Base-by-base conservation (phyloP, 2,888 invertebrate genomes). In the Chromoteleia sp. region DNA sequence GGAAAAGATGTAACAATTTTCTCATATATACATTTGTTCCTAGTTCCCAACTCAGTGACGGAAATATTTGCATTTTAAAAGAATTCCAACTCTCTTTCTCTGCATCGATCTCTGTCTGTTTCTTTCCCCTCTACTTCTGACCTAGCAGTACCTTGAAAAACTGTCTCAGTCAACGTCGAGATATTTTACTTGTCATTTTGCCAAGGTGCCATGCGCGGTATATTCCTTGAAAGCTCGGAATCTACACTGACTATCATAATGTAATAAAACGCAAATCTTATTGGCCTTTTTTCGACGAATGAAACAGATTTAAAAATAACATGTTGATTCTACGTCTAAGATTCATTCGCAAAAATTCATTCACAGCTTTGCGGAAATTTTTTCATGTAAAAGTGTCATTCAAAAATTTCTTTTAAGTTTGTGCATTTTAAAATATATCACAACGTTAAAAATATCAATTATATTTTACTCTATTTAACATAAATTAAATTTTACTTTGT, bases 61-160 rank as follows among this genome's bases (percentile, higher is more conserved):
- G 70, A 77, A 77, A 77, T 81, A 87, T 89, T 88, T 88, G 86
- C 88, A 89, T 88, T 88, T 88, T 87, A 85, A 88, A 87, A 87
- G 87, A 86, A 86, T 86, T 84, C 76, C 82, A 70, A 43, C 52
- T 59, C 59, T 59, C 54, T 48, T 33, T 41, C 68, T 17, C 33
- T 6, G 21, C 12, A 43, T 10, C 54, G 2, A 8, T 54, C 45
- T 48, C 30, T 17, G 48, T 70, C 48, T 36, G 30, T 36, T 50
- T 50, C 50, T 43, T 56, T 19, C 30, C 52, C 25, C 52, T 50
- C 56, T 29, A 41, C 33, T 50, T 50, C 74, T 58, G 74, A 78
- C 54, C 50, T 25, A 50, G 56, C 17, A 7, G 52, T 59, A 68
- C 67, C 80, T 84, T 89, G 88, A 89, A 86, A 89, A 86, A 85